phyloP scores from a whole-genome alignment of 2,797 vertebrate species.

The Falco cherrug region DNA sequence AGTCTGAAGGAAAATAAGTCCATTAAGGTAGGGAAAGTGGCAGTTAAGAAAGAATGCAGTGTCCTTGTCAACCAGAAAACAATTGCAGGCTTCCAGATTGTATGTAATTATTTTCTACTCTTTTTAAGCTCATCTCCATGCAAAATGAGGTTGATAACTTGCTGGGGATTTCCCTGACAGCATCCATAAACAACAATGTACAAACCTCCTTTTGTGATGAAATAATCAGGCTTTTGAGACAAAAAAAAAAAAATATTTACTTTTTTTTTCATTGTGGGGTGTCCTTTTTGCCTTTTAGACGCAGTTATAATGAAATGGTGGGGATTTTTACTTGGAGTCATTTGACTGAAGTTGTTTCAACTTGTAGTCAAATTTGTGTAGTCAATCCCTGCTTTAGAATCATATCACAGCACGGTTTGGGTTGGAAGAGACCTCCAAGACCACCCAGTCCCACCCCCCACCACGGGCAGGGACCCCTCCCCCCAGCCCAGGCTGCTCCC shows the following conservation, averaged over 20 bases:
- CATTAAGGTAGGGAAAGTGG: neutral
- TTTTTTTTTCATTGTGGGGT: neutral
- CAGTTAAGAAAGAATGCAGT: neutral
- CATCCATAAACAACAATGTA: neutral
- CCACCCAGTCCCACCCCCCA: no score
- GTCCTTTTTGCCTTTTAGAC: neutral
- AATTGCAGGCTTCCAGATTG: neutral
- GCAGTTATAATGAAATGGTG: neutral
- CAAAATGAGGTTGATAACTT: neutral
- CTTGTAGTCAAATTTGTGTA: no score
- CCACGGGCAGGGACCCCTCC: no score
- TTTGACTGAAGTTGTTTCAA: accelerated
- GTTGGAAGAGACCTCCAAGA: no score
- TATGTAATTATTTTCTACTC: neutral
- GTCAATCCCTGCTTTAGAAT: no score
- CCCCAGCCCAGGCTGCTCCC: no score
- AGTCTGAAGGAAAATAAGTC: neutral
- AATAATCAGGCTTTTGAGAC: neutral
- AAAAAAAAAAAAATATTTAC: neutral
- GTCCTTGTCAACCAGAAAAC: neutral
- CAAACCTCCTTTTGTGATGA: neutral
- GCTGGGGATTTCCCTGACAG: neutral
- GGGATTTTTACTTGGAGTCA: neutral
- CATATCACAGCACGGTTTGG: no score
- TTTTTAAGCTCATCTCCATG: neutral